A percentile compares a stretch with the other conserved stretches of the same genome.
Conservation (phyloP, 2,113 vertebrate species). For the Ranitomeya imitator region DNA sequence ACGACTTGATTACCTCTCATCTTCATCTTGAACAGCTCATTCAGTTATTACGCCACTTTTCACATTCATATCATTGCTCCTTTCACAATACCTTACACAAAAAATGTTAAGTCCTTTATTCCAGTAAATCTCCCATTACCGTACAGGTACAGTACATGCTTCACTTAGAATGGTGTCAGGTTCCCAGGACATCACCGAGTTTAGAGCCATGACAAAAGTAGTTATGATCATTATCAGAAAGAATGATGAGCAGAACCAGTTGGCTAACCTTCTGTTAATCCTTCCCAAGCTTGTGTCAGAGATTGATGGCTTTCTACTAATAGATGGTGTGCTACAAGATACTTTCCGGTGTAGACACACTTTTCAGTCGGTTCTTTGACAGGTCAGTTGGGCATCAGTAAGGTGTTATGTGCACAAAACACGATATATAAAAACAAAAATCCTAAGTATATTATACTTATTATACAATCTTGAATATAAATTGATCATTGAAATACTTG, state of each 20-base stretch:
- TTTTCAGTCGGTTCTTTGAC: neutral
- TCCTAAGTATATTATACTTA: neutral
- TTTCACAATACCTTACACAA: slow-evolving; percentile 12
- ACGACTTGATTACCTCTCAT: neutral
- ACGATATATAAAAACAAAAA: neutral
- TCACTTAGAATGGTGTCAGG: slow-evolving; percentile 43
- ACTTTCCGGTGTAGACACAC: neutral
- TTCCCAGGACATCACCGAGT: slow-evolving; percentile 41
- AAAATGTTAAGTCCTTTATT: slow-evolving; percentile 41
- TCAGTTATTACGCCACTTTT: slow-evolving; percentile 1
- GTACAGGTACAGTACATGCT: slow-evolving; percentile 27
- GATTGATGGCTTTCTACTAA: slow-evolving; percentile 37
- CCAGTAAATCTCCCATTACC: slow-evolving; percentile 22
- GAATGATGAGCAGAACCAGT: slow-evolving; percentile 49
- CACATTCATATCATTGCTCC: slow-evolving; percentile 24
- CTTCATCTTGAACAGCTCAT: slow-evolving; percentile 3
- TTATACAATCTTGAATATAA: no score
- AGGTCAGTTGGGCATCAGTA: neutral
- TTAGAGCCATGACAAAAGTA: slow-evolving; percentile 26
- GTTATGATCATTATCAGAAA: slow-evolving; percentile 45
- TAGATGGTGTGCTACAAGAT: slow-evolving; percentile 18
- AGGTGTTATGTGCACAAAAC: neutral
- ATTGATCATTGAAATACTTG: no score
- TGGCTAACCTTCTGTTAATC: slow-evolving; percentile 44
- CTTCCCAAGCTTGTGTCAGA: slow-evolving; percentile 35